These are phyloP conservation scores for Dromiciops gliroides DNA, from an alignment of 2,113 vertebrate species.

Conservation along the genomic window DNA sequence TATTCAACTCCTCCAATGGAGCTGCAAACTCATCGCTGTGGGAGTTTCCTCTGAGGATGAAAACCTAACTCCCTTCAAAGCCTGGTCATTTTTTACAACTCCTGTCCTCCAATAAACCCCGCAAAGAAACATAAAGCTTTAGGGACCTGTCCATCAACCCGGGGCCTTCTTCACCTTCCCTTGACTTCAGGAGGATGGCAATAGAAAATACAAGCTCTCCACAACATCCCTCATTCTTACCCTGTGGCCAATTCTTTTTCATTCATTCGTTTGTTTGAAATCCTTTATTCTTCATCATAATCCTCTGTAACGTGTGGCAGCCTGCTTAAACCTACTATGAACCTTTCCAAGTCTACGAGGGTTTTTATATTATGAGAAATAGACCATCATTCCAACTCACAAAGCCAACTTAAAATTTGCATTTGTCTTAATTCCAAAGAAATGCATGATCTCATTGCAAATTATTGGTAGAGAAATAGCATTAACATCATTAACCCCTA, in stretches of 20 bases:
- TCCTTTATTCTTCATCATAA: not conserved
- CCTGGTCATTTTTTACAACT: not conserved
- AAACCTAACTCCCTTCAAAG: not conserved
- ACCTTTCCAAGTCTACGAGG: not conserved
- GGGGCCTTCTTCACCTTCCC: not conserved
- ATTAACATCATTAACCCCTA: not conserved
- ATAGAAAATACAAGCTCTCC: not conserved
- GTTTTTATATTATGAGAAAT: conserved; percentile 52
- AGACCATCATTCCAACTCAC: conserved; percentile 42
- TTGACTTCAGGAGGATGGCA: not conserved
- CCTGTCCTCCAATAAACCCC: not conserved
- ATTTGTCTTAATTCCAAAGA: conserved; percentile 38
- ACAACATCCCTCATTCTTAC: not conserved
- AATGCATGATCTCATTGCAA: conserved; percentile 21
- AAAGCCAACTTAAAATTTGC: conserved; percentile 26
- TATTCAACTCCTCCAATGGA: not conserved
- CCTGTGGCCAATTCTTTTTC: not conserved
- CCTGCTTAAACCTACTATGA: not conserved
- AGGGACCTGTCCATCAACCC: not conserved
- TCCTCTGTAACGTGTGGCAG: not conserved
- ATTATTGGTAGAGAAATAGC: conserved; percentile 40
- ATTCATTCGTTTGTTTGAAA: not conserved
- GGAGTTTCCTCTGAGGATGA: not conserved
- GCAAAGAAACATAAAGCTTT: no score
- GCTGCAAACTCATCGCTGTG: not conserved